Percentiles rank a stretch among this genome's conserved stretches.
Conservation (phyloP, 2,797 vertebrate genomes). For the Helicolenus hilgendorfi region DNA sequence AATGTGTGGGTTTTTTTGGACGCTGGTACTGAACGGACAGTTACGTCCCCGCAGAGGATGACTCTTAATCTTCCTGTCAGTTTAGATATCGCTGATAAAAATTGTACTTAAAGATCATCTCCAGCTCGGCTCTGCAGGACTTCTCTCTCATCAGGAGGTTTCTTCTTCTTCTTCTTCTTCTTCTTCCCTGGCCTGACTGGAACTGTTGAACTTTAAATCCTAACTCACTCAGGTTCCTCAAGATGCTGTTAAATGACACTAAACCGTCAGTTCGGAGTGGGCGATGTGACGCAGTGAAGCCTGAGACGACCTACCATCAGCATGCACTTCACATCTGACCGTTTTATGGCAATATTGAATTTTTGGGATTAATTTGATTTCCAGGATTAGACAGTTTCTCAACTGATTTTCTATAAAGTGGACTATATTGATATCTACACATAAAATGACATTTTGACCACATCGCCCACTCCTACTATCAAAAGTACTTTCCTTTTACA, state of each 20-base stretch:
- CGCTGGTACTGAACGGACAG: conserved; percentile 61
- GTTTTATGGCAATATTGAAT: not conserved
- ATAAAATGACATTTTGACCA: not conserved
- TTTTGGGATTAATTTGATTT: not conserved
- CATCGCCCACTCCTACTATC: not conserved
- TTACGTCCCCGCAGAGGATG: conserved; percentile 13
- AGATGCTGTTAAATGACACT: conserved; percentile 71
- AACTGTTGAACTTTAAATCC: conserved; percentile 65
- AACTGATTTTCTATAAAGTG: not conserved
- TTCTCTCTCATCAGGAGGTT: conserved; percentile 27
- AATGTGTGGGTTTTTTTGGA: conserved; percentile 27
- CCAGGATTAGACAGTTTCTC: not conserved
- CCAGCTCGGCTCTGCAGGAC: conserved; percentile 17
- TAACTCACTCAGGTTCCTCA: conserved; percentile 84
- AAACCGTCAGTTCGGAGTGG: not conserved
- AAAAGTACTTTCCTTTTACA: conserved; percentile 37
- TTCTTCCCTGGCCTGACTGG: conserved; percentile 78
- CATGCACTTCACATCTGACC: not conserved
- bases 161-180: conserved; percentile 19
- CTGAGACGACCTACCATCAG: not conserved
- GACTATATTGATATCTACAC: not conserved
- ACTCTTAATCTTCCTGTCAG: conserved; percentile 23
- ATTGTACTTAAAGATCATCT: conserved; percentile 25
- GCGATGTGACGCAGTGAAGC: not conserved
- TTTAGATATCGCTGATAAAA: conserved; percentile 6